phyloP scores from a whole-genome alignment of 2,113 vertebrate species.

The Jaculus jaculus region DNA sequence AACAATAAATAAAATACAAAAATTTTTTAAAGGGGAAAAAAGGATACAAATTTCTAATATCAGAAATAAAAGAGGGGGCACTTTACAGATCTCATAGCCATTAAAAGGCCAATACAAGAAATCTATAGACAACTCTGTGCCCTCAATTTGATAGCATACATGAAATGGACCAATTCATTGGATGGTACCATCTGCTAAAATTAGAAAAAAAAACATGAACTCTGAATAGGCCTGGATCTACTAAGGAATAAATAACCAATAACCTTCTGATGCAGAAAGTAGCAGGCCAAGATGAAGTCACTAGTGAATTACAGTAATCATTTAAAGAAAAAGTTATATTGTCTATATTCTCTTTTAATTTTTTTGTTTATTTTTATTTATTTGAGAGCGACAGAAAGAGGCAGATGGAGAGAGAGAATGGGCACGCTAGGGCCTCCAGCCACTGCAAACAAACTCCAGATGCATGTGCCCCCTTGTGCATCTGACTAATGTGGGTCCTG shows the following conservation, averaged over 20 bases:
- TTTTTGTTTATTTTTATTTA: too few relatives aligned
- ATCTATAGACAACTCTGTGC: background rate
- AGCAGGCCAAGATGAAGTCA: background rate
- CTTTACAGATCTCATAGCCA: too few relatives aligned
- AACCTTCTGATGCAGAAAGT: background rate
- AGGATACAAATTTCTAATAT: background rate
- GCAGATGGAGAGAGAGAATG: too few relatives aligned
- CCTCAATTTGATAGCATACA: background rate
- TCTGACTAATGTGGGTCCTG: too few relatives aligned
- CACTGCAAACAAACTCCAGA: too few relatives aligned
- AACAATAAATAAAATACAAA: too few relatives aligned
- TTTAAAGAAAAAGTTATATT: too few relatives aligned
- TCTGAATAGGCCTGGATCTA: background rate
- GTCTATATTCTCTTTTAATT: too few relatives aligned
- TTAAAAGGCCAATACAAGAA: background rate
- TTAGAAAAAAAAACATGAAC: background rate
- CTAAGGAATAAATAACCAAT: background rate
- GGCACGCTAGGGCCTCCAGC: too few relatives aligned
- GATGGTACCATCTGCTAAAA: background rate
- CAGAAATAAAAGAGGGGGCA: background rate
- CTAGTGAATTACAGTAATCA: background rate
- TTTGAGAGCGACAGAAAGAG: too few relatives aligned
- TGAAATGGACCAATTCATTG: background rate
- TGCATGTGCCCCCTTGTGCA: too few relatives aligned
- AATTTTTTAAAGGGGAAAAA: too few relatives aligned